Percentiles rank a stretch among this genome's conserved stretches.
phyloP scores from a whole-genome alignment of 2,888 invertebrate species.

The Horisme vitalbata region DNA sequence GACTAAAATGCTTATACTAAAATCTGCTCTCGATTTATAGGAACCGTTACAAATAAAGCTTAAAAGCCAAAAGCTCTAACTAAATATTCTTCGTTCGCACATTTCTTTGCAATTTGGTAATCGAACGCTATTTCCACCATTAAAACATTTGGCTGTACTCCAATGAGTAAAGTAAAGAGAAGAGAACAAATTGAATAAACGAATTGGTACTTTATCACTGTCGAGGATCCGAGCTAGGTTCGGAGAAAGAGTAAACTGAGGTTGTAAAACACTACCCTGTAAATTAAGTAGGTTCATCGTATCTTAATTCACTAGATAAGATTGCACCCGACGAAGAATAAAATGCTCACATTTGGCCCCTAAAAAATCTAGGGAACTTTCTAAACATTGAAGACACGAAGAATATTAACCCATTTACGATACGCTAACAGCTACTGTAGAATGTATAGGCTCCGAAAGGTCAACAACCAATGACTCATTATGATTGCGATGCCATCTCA shows the following conservation, averaged over 20 bases:
- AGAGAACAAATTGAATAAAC: constrained; percentile 53
- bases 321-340: constrained; percentile 1
- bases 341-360: background rate
- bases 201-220: constrained; percentile 51
- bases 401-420: constrained; percentile 36
- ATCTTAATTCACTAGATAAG: background rate
- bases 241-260: constrained; percentile 26
- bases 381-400: constrained; percentile 18
- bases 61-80: background rate
- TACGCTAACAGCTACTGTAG: constrained; percentile 26
- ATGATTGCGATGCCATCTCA: constrained; percentile 43
- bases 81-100: constrained; percentile 1
- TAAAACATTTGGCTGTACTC: constrained; percentile 50
- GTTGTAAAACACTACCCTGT: constrained; percentile 6
- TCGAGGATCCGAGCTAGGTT: constrained; percentile 29
- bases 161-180: constrained; percentile 39
- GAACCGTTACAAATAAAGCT: background rate
- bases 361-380: constrained; percentile 11
- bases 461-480: constrained; percentile 60
- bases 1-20: constrained; percentile 36
- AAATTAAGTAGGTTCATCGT: background rate
- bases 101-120: constrained; percentile 34
- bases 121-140: constrained; percentile 40
- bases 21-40: constrained; percentile 18
- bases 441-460: constrained; percentile 47